These are phyloP conservation scores for Drosophila trichaetosa DNA, from an alignment of 2,888 invertebrate genomes.

Conservation along the genomic window DNA sequence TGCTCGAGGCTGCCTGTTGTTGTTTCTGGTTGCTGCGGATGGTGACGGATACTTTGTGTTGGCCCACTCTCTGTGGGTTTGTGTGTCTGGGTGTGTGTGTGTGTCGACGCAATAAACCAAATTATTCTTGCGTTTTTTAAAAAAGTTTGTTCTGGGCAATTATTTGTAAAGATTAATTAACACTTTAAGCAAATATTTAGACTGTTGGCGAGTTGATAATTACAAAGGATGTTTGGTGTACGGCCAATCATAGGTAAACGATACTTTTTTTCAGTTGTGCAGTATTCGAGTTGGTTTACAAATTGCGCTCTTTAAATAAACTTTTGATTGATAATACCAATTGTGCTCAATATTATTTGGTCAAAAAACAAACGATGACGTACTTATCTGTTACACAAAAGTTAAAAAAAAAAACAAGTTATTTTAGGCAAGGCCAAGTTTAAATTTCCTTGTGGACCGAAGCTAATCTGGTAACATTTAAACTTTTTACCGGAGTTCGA, in stretches of 20 bases:
- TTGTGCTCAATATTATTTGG: neutral
- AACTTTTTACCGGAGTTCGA: too few species aligned
- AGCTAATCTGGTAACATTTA: neutral
- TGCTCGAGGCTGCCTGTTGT: slow-evolving; percentile 25
- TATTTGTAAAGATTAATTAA: slow-evolving; percentile 80
- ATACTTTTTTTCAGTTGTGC: slow-evolving; percentile 17
- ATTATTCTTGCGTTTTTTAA: slow-evolving; percentile 79
- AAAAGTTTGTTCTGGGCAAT: slow-evolving; percentile 74
- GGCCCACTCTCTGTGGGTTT: slow-evolving; percentile 9
- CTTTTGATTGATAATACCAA: neutral
- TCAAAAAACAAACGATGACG: neutral
- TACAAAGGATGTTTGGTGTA: slow-evolving; percentile 49
- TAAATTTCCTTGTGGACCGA: neutral
- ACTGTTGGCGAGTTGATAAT: slow-evolving; percentile 67
- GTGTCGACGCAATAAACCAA: slow-evolving; percentile 65
- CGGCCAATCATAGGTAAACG: slow-evolving; percentile 3
- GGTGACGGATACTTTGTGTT: slow-evolving; percentile 50
- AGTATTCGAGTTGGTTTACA: slow-evolving; percentile 3
- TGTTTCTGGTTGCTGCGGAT: slow-evolving; percentile 32
- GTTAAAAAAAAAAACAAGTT: neutral
- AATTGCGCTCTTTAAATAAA: slow-evolving; percentile 1
- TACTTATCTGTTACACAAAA: neutral
- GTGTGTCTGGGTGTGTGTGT: slow-evolving; percentile 36
- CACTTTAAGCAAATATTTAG: slow-evolving; percentile 79
- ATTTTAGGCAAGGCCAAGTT: neutral